Evolutionary conservation across 2,888 invertebrate species (phyloP).

Genomic region (Nemotelus nigrinus): DNA sequence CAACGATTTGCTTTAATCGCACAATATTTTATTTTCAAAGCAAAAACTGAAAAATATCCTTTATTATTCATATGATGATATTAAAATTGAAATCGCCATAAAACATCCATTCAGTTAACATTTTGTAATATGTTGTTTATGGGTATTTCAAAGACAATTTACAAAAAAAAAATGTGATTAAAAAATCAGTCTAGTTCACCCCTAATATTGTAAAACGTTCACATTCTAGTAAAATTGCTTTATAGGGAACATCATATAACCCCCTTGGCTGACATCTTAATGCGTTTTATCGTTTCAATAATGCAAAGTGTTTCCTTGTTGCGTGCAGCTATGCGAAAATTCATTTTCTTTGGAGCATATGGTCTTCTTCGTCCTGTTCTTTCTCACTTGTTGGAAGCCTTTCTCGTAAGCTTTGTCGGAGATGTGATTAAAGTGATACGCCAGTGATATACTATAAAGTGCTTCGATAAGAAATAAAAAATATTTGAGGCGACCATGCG

Average conservation of each 20-base stretch:
- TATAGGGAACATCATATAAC: constrained; percentile 29
- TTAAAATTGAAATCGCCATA: too few relatives aligned
- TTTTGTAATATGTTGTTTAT: neutral
- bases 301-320: constrained; percentile 49
- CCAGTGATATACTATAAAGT: neutral
- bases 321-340: constrained; percentile 48
- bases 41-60: too few relatives aligned
- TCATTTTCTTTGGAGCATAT: constrained; percentile 32
- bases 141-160: neutral
- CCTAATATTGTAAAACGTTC: constrained; percentile 11
- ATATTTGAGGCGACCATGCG: too few relatives aligned
- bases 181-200: neutral
- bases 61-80: too few relatives aligned
- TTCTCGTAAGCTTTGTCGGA: too few relatives aligned
- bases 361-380: too few relatives aligned
- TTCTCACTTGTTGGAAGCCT: too few relatives aligned
- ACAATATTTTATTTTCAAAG: too few relatives aligned
- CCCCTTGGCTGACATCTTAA: constrained; percentile 4
- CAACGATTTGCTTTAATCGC: too few relatives aligned
- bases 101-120: too few relatives aligned
- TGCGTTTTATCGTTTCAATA: constrained; percentile 45
- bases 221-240: constrained; percentile 21
- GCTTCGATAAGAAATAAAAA: neutral
- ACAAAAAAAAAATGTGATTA: neutral
- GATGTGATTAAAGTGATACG: neutral